Conservation (phyloP, 1,140 invertebrate species). For the Gonatopus flavifemur region DNA sequence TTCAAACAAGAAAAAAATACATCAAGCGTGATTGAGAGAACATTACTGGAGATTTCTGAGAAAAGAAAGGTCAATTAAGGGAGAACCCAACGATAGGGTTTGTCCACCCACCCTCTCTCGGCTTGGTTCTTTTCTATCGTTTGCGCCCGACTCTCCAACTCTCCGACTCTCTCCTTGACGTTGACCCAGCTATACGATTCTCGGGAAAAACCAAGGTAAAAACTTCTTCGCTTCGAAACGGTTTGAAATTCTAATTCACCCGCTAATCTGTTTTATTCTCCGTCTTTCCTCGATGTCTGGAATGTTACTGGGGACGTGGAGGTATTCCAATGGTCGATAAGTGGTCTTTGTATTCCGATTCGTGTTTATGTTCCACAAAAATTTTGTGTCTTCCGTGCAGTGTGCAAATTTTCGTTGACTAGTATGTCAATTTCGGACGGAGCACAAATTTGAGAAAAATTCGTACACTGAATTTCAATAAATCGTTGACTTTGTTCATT, state of each 20-base stretch:
- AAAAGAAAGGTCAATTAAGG: constrained; percentile 33
- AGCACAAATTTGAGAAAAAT: too few relatives aligned
- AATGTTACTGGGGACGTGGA: too few relatives aligned
- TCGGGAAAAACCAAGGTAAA: constrained; percentile 26
- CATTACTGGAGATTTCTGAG: constrained; percentile 11
- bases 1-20: not conserved
- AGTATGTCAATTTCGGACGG: too few relatives aligned
- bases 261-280: constrained; percentile 23
- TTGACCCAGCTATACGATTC: too few relatives aligned
- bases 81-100: constrained; percentile 34
- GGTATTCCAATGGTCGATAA: too few relatives aligned
- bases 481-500: too few relatives aligned
- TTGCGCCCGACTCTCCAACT: constrained; percentile 1
- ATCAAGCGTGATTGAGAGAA: constrained; percentile 10
- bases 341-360: too few relatives aligned
- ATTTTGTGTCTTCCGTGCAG: too few relatives aligned
- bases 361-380: too few relatives aligned
- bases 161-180: too few relatives aligned
- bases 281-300: constrained; percentile 9
- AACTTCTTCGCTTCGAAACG: constrained; percentile 31
- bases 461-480: too few relatives aligned
- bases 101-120: constrained; percentile 28
- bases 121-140: constrained; percentile 21
- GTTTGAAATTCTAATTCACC: constrained; percentile 41
- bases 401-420: too few relatives aligned